Base-by-base conservation (phyloP, 37 sponge, comb jelly and placozoan species). In the Lycopodina hypogea region DNA sequence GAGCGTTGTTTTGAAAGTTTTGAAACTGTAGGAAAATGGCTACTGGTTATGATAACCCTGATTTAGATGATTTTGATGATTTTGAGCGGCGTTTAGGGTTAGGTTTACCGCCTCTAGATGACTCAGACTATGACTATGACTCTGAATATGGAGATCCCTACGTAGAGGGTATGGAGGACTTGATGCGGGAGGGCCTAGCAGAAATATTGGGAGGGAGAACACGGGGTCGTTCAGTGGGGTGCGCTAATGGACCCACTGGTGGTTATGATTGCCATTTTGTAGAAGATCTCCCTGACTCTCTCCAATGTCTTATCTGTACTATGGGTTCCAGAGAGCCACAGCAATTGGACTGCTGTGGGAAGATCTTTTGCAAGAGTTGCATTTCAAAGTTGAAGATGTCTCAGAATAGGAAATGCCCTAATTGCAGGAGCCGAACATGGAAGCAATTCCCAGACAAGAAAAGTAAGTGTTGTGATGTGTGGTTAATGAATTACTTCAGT, bases 291-390 rank as follows among this genome's bases (percentile, higher is more conserved):
- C 75, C 75, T 37, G 75, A 75, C 59, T 28, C 24, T 4, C 78
- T 78, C 24, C 26, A 40, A 51, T 78, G 78, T 29, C 78, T 63
- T 30, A 78, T 78, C 19, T 78, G 78, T 29, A 42, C 50, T 28
- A 28, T 40, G 19, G 66, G 35, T n/a, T 66, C 78, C 33, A 45
- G 50, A 14, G 48, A 37, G 30, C 78, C 78, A 18, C 67, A 78
- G 33, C 78, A 78, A 64, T 8, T 66, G 51, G 65, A 32, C 48
- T 78, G 78, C 51, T 78, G 78, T 78, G 78, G 78, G 33, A 62
- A 45, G 35, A 26, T 78, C 9, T 78, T 65, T 50, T 78, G 78
- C 66, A 45, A 40, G 17, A 39, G 28, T 1, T 78, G 78, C 61
- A 66, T 78, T 1, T 3, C 19, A 0, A 58, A 57, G 40, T 56